Conservation (phyloP, 1,140 invertebrate genomes). For the Polyergus mexicanus region DNA sequence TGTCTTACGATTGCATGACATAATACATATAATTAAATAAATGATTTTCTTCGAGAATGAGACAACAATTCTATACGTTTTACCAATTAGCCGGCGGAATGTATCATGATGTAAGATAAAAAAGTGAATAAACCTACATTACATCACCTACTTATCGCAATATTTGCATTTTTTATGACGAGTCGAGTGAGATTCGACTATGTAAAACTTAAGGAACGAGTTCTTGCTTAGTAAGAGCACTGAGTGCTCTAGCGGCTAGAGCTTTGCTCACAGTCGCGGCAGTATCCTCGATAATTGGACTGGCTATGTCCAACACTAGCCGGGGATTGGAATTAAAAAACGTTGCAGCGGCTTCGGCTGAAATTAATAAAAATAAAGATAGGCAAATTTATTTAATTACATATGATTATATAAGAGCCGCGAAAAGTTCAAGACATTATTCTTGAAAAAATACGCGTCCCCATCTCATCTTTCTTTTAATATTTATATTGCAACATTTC, state of each 20-base stretch:
- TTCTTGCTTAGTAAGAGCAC: slow-evolving; percentile 87
- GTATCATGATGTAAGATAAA: background rate
- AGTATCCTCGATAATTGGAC: slow-evolving; percentile 91
- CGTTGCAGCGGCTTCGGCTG: slow-evolving; percentile 88
- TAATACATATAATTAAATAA: slow-evolving; percentile 25
- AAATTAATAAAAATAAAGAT: slow-evolving; percentile 65
- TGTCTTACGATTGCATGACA: background rate
- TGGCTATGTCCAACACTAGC: slow-evolving; percentile 90
- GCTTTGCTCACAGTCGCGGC: slow-evolving; percentile 88
- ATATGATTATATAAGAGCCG: background rate
- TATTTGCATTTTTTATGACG: background rate
- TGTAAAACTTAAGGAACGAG: slow-evolving; percentile 82
- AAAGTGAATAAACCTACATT: background rate
- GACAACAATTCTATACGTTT: slow-evolving; percentile 7
- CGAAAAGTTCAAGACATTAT: background rate
- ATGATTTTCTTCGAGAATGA: slow-evolving; percentile 11
- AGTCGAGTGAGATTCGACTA: background rate
- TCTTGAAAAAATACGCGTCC: too few relatives aligned
- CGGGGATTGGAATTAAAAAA: slow-evolving; percentile 91
- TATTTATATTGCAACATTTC: too few relatives aligned
- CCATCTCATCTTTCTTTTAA: too few relatives aligned
- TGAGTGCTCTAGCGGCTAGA: slow-evolving; percentile 88
- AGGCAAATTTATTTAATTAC: background rate
- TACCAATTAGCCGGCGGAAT: background rate
- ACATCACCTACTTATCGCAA: background rate